Percentiles rank a stretch among this genome's conserved stretches.
These are phyloP conservation scores for Trilocha varians DNA, from an alignment of 2,888 invertebrate genomes.

Conservation along the genomic window DNA sequence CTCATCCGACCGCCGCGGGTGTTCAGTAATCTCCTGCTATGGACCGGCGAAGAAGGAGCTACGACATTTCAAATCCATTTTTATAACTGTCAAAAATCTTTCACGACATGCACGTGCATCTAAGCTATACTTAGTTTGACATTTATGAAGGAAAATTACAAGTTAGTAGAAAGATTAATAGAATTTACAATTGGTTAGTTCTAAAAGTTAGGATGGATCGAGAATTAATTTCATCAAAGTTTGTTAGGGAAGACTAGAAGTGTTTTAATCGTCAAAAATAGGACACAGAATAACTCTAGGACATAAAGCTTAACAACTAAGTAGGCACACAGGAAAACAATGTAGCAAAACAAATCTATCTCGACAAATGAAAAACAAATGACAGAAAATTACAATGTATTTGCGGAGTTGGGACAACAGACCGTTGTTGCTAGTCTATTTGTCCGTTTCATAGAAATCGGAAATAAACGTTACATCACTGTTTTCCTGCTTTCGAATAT, in stretches of 20 bases:
- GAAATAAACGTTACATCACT: slow-evolving; percentile 12
- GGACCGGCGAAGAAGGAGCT: slow-evolving; percentile 95
- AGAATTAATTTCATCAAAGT: too few species aligned
- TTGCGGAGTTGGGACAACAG: neutral
- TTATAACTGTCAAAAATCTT: slow-evolving; percentile 6
- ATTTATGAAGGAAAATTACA: too few species aligned
- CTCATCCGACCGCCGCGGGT: slow-evolving; percentile 91
- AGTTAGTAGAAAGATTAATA: too few species aligned
- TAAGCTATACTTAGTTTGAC: too few species aligned
- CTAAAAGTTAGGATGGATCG: too few species aligned
- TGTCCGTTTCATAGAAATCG: neutral
- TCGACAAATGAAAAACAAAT: slow-evolving; percentile 13
- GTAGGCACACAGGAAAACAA: slow-evolving; percentile 43
- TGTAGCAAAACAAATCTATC: slow-evolving; percentile 38
- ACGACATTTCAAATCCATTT: slow-evolving; percentile 16
- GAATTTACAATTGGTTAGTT: too few species aligned
- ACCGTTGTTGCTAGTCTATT: neutral
- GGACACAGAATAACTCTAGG: too few species aligned
- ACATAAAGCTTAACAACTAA: slow-evolving; percentile 36
- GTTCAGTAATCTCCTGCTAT: slow-evolving; percentile 85
- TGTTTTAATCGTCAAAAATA: too few species aligned
- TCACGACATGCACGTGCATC: slow-evolving; percentile 10
- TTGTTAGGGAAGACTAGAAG: too few species aligned
- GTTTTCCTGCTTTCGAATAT: slow-evolving; percentile 9
- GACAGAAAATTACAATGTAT: neutral